Conservation (phyloP, 2,797 vertebrate genomes). For the Parambassis ranga region DNA sequence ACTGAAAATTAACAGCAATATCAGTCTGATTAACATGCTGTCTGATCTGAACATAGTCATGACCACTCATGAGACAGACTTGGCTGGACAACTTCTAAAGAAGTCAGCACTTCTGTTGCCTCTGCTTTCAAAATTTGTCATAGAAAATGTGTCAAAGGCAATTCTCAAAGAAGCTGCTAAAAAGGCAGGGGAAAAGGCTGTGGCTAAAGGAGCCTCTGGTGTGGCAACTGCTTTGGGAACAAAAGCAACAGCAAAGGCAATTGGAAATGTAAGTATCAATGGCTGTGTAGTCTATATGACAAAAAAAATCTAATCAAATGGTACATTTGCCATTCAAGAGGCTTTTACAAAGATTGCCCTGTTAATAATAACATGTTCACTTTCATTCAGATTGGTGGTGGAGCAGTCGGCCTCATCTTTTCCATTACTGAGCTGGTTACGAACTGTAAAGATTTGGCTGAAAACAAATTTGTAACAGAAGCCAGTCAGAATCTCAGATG, state of each 20-base stretch:
- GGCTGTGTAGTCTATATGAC: too few relatives aligned
- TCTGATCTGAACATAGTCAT: background rate
- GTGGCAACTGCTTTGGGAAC: background rate
- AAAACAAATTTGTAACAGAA: background rate
- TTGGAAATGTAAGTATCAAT: background rate
- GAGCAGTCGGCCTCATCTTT: background rate
- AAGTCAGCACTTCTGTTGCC: background rate
- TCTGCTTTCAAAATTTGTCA: background rate
- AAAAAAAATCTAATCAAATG: too few relatives aligned
- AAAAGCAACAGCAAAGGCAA: background rate
- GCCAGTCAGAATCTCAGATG: background rate
- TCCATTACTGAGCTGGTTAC: background rate
- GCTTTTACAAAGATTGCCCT: too few relatives aligned
- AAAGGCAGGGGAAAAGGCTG: background rate
- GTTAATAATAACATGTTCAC: background rate
- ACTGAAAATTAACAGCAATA: background rate
- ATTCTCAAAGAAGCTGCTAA: background rate
- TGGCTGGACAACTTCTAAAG: background rate
- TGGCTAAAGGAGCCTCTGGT: rapidly evolving
- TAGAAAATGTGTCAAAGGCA: background rate
- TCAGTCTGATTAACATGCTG: background rate
- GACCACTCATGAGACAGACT: rapidly evolving
- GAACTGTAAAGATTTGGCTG: background rate
- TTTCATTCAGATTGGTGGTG: background rate
- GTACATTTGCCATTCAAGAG: too few relatives aligned